phyloP scores from a whole-genome alignment of 2,888 invertebrate genomes.

The Pimpla rufipes region DNA sequence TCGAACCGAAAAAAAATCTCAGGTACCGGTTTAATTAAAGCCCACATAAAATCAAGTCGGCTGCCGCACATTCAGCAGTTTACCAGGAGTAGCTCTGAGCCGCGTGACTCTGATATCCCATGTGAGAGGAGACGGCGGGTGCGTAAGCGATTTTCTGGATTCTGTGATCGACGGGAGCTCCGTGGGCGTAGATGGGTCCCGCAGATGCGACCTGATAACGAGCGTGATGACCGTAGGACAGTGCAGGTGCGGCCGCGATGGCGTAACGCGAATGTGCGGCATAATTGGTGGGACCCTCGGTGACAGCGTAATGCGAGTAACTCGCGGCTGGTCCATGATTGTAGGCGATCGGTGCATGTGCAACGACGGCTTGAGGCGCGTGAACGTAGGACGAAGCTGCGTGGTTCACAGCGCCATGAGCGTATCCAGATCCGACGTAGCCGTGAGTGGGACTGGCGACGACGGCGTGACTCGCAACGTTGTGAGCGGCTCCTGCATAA shows the following conservation, averaged over 20 bases:
- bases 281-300: conserved; percentile 60
- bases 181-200: conserved; percentile 10
- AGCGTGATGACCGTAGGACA: conserved; percentile 53
- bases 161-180: conserved; percentile 18
- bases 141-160: conserved; percentile 60
- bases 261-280: conserved; percentile 62
- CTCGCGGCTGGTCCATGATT: conserved; percentile 52
- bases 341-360: conserved; percentile 50
- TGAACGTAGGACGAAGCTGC: conserved; percentile 33
- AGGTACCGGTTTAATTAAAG: background rate
- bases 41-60: background rate
- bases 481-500: conserved; percentile 64
- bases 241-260: conserved; percentile 48
- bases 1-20: background rate
- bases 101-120: conserved; percentile 57
- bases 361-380: conserved; percentile 29
- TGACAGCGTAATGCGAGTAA: conserved; percentile 64
- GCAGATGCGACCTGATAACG: conserved; percentile 44
- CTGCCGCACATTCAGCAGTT: background rate
- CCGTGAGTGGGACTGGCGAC: conserved; percentile 36
- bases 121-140: conserved; percentile 51
- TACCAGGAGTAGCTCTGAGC: conserved; percentile 63
- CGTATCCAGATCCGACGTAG: conserved; percentile 48
- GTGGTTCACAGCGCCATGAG: conserved; percentile 42
- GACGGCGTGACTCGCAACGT: conserved; percentile 45